Evolutionary conservation across 2,888 invertebrate species (phyloP), one percentile per base, ranked within the genome.

Genomic region (Tridacna gigas): DNA sequence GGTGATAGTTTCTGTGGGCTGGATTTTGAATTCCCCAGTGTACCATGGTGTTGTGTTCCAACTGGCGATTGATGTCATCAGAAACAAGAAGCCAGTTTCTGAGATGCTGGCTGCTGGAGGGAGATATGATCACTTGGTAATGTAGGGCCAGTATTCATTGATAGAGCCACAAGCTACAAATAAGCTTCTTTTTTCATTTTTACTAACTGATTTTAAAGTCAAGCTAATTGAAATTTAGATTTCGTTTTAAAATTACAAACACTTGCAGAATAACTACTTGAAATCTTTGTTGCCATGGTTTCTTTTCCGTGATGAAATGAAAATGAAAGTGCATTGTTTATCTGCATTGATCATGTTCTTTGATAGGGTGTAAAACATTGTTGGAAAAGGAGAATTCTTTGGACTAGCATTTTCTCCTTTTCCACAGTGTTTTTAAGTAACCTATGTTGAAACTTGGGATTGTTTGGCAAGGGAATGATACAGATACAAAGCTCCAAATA

Each of bases 71-170:
- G 96, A 96, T 88, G 95, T 95, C 84, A 96, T 96, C 86, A 95
- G 89, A 76, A 94, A 92, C 84, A 92, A 92, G 79, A 91, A 95
- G 83, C 94, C 95, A 25, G 96, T 95, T 86, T 96, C 95, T 91
- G 97, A 96, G 88, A 96, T 98, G 0, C 96, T 99, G 66, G 98
- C 98, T 0, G 97, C 97, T 12, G 99, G 99, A 0, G 98, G 98
- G 61, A 96, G 98, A 90, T 99, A 98, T 91, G 98, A 99, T 94
- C 96, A 96, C 15, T 96, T 98, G 95, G 96, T 99, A 20, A 77
- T 89, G 22, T 37, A 37, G 37, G 7, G 37, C 3, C 37, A 37
- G 37, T 37, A 7, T 37, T 37, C 7, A 37, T 37, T 37, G 37
- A 37, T 37, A 37, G 37, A 37, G 37, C n/a, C n/a, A n/a, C n/a